These are phyloP conservation scores for Brotula barbata DNA, from an alignment of 2,797 vertebrate genomes.

Conservation along the genomic window DNA sequence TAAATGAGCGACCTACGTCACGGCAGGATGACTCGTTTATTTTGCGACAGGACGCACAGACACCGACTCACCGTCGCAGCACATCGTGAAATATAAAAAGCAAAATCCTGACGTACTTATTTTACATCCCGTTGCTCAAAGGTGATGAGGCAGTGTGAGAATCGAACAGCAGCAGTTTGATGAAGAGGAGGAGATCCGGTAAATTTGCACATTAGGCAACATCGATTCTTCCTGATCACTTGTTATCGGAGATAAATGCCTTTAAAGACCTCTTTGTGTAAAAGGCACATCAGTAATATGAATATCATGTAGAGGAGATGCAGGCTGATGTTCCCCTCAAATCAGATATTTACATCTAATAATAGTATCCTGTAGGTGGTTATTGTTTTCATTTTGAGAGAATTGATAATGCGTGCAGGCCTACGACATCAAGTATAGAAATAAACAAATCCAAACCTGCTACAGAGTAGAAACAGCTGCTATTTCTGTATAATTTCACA, in stretches of 20 bases:
- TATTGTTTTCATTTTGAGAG: not conserved
- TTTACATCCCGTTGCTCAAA: not conserved
- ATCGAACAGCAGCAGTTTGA: slow-evolving; percentile 7
- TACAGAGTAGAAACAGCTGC: no score
- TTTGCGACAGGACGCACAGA: slow-evolving; percentile 71
- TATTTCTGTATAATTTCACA: no score
- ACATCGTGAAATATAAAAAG: not conserved
- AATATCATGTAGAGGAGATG: no score
- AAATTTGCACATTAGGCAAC: slow-evolving; percentile 42
- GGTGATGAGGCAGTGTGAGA: slow-evolving; percentile 19
- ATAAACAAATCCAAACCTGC: no score
- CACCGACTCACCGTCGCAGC: slow-evolving; percentile 39
- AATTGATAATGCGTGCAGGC: no score
- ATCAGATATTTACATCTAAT: not conserved
- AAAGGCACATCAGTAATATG: no score
- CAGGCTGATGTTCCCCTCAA: no score
- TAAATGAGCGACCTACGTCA: slow-evolving; percentile 60
- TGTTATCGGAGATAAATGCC: not conserved
- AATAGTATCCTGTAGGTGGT: not conserved
- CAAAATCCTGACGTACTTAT: not conserved
- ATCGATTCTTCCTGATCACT: slow-evolving; percentile 28
- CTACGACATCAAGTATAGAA: no score
- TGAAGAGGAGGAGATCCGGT: slow-evolving; percentile 39
- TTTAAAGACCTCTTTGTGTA: no score
- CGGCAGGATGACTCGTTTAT: slow-evolving; percentile 45